Conservation (phyloP, 64 coral and sea anemone species). For the Platygyra sinensis region DNA sequence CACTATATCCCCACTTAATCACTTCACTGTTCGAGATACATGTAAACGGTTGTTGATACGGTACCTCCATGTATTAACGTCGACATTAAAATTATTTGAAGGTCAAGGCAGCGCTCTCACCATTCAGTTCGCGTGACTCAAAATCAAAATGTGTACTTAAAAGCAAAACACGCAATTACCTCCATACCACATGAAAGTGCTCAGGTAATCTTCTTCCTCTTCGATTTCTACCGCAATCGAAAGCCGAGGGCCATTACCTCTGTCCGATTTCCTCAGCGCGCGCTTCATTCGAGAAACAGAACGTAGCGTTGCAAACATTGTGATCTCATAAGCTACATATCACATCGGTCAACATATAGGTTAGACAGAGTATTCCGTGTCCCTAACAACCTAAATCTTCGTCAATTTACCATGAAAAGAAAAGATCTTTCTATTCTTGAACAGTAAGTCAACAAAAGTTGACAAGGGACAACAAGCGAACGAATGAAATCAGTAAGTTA, state of each 20-base stretch:
- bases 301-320: slow-evolving; percentile 89
- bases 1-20: no score
- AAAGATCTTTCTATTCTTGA: background rate
- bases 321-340: slow-evolving; percentile 6
- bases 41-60: no score
- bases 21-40: no score
- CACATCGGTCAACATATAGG: background rate
- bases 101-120: background rate
- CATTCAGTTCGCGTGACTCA: background rate
- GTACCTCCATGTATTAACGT: no score
- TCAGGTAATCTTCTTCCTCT: slow-evolving; percentile 47
- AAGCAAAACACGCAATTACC: slow-evolving; percentile 63
- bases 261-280: slow-evolving; percentile 59
- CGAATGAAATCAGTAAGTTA: slow-evolving; percentile 18
- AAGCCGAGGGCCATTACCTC: background rate
- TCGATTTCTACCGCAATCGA: slow-evolving; percentile 50
- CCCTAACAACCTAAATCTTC: slow-evolving; percentile 42
- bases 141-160: background rate
- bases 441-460: slow-evolving; percentile 43
- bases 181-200: slow-evolving; percentile 78
- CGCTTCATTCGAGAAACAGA: slow-evolving; percentile 93
- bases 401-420: background rate
- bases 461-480: slow-evolving; percentile 1
- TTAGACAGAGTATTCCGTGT: background rate
- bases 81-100: background rate